phyloP scores from a whole-genome alignment of 2,113 vertebrate genomes.

The Anhinga rufa region DNA sequence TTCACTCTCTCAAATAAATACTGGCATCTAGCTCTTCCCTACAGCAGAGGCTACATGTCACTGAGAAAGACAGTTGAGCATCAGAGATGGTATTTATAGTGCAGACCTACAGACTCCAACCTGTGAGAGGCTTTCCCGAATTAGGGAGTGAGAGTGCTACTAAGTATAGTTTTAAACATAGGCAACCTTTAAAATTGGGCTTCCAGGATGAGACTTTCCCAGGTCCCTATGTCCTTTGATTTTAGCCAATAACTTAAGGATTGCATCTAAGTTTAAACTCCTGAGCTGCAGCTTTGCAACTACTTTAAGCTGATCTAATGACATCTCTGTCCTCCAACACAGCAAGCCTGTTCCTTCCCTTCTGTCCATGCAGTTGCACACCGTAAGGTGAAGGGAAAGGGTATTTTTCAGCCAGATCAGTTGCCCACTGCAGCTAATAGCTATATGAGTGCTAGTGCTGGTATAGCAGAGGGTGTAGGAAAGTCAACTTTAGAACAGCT shows the following conservation, averaged over 20 bases:
- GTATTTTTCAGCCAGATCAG: not conserved
- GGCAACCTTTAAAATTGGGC: not conserved
- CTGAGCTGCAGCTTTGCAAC: not conserved
- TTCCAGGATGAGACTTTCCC: not conserved
- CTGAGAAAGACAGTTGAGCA: conserved; percentile 28
- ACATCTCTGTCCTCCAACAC: not conserved
- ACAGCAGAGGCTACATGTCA: not conserved
- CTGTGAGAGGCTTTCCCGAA: conserved; percentile 44
- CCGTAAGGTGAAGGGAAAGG: not conserved
- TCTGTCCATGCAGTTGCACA: not conserved
- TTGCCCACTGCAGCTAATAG: not conserved
- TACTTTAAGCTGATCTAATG: not conserved
- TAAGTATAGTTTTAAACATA: conserved; percentile 18
- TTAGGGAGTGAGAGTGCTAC: conserved; percentile 21
- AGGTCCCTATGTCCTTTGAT: not conserved
- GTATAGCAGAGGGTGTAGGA: not conserved
- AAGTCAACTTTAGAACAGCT: not conserved
- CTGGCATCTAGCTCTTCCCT: not conserved
- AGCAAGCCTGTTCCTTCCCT: not conserved
- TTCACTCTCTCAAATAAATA: not conserved
- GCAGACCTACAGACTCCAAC: conserved; percentile 52
- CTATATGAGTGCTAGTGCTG: not conserved
- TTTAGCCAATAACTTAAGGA: not conserved
- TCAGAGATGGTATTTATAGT: conserved; percentile 39
- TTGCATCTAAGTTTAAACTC: not conserved